Conservation (phyloP, 35 echinoderm and acorn worm species). For the Ophiothrix spiculata region DNA sequence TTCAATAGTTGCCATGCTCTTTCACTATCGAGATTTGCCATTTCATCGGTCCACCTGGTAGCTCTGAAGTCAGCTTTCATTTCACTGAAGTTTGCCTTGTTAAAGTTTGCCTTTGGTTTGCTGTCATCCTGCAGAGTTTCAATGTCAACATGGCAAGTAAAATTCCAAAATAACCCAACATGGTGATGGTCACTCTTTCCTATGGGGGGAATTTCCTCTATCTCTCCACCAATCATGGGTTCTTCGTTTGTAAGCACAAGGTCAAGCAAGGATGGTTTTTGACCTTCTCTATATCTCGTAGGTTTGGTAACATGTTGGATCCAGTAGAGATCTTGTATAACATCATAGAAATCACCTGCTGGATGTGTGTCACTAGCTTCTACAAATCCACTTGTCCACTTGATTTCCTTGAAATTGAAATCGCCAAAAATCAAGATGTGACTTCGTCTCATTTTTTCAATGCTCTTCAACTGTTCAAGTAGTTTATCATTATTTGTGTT, state of each 20-base stretch:
- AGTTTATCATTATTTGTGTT: conserved; percentile 1
- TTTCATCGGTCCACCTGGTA: conserved; percentile 23
- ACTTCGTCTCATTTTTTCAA: neutral
- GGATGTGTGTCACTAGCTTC: neutral
- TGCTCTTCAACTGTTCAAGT: neutral
- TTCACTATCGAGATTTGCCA: neutral
- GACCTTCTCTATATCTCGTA: conserved; percentile 19
- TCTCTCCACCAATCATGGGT: neutral
- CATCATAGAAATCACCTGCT: neutral
- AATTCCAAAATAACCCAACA: conserved; percentile 11
- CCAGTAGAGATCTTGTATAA: conserved; percentile 5
- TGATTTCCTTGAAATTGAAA: neutral
- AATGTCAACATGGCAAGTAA: neutral
- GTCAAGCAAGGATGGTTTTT: conserved; percentile 16
- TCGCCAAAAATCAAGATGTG: neutral
- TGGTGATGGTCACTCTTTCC: conserved; percentile 29
- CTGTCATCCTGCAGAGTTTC: neutral
- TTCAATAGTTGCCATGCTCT: conserved; percentile 12
- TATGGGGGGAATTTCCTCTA: neutral
- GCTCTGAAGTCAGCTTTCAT: neutral
- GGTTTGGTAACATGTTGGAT: conserved; percentile 14
- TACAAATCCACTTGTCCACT: neutral
- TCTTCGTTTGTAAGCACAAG: conserved; percentile 4
- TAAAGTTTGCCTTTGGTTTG: neutral
- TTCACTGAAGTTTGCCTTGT: conserved; percentile 23